A percentile compares a stretch with the other conserved stretches of the same genome.
These are phyloP conservation scores for Penaeus indicus DNA, from an alignment of 1,140 invertebrate species.

Conservation along the genomic window DNA sequence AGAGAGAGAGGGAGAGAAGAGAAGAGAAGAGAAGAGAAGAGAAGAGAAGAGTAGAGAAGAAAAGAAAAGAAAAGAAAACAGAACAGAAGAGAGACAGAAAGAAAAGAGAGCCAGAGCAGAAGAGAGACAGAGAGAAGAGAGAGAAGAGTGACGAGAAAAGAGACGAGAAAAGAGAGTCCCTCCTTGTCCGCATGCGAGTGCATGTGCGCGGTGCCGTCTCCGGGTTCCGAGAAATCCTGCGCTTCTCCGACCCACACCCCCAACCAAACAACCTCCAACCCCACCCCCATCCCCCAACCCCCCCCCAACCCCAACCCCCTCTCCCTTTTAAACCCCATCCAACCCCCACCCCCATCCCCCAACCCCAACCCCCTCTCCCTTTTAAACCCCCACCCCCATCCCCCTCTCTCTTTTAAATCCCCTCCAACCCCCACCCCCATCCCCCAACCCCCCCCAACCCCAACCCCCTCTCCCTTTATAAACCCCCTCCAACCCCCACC, in stretches of 20 bases:
- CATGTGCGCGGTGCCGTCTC: too few relatives aligned
- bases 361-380: too few relatives aligned
- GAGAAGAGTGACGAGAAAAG: not conserved
- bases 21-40: not conserved
- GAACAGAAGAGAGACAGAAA: too few relatives aligned
- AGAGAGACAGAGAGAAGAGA: slow-evolving; percentile 22
- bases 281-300: not conserved
- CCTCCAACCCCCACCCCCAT: not conserved
- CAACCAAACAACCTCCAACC: not conserved
- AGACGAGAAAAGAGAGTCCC: slow-evolving; percentile 1
- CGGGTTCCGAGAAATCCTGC: not conserved
- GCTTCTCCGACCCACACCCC: not conserved
- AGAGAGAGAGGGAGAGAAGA: not conserved
- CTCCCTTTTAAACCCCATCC: too few relatives aligned
- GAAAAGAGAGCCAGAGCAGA: not conserved
- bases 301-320: not conserved
- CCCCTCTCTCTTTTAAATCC: not conserved
- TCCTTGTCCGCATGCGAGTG: too few relatives aligned
- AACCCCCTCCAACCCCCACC: too few relatives aligned
- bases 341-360: too few relatives aligned
- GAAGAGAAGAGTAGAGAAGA: not conserved
- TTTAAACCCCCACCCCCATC: not conserved
- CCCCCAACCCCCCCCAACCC: not conserved
- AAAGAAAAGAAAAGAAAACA: too few relatives aligned
- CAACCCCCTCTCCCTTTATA: not conserved